Percentiles rank a stretch among this genome's conserved stretches.
phyloP scores from a whole-genome alignment of 2,797 vertebrate genomes.

The Peromyscus attwateri region DNA sequence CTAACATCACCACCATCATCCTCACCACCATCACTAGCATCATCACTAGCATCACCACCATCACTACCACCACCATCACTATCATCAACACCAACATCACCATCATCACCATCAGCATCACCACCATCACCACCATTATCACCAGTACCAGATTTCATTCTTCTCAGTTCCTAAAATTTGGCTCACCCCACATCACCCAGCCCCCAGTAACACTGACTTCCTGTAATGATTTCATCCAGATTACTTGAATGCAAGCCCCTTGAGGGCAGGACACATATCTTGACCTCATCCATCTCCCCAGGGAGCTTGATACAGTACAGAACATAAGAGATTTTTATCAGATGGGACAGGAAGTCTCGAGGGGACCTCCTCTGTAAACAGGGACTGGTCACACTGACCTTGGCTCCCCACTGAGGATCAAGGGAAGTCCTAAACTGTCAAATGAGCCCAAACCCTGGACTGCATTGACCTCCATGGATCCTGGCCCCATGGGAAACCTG shows the following conservation, averaged over 20 bases:
- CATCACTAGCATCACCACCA: too few relatives aligned
- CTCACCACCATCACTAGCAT: background rate
- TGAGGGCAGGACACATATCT: background rate
- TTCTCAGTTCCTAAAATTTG: background rate
- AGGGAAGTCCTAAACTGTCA: background rate
- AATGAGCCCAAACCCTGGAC: background rate
- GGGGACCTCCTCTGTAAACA: background rate
- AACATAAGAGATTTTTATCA: background rate
- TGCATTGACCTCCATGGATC: accelerated
- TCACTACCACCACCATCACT: background rate
- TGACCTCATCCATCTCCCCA: background rate
- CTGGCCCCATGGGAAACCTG: background rate
- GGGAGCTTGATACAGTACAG: too few relatives aligned
- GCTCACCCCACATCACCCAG: background rate
- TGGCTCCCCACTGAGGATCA: background rate
- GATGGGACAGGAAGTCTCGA: background rate
- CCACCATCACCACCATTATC: background rate
- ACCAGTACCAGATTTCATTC: background rate
- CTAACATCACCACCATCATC: background rate
- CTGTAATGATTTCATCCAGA: background rate
- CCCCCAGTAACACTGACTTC: background rate
- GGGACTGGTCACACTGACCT: background rate
- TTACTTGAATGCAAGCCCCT: background rate
- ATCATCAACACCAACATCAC: background rate
- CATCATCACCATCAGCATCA: background rate